Evolutionary conservation across 2,888 invertebrate species (phyloP).

Genomic region (Byasa hedistus): DNA sequence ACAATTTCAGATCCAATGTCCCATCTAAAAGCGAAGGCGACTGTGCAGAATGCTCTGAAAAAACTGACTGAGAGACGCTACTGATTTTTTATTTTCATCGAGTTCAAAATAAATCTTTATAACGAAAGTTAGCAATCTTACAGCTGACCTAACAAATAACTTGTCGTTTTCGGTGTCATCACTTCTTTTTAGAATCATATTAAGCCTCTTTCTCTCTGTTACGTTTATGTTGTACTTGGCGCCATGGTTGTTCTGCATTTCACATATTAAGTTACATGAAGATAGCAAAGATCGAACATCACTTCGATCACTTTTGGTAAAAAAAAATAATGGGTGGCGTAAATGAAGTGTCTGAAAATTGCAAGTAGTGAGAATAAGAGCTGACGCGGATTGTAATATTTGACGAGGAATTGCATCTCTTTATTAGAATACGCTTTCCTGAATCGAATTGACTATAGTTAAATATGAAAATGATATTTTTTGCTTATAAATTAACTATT

Average conservation of each 20-base stretch:
- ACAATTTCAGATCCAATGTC: slow-evolving; percentile 74
- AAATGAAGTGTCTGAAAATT: slow-evolving; percentile 27
- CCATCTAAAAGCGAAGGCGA: slow-evolving; percentile 78
- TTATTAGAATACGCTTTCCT: slow-evolving; percentile 15
- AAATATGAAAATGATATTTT: slow-evolving; percentile 26
- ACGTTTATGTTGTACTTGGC: slow-evolving; percentile 19
- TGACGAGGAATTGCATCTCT: slow-evolving; percentile 26
- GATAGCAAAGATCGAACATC: too few species aligned
- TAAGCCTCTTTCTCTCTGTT: slow-evolving; percentile 24
- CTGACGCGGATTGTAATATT: slow-evolving; percentile 17
- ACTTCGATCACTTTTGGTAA: not conserved
- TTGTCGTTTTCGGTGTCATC: slow-evolving; percentile 28
- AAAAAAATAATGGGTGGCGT: not conserved
- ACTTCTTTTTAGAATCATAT: slow-evolving; percentile 6
- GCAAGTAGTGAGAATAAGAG: slow-evolving; percentile 11
- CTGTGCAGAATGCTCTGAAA: slow-evolving; percentile 78
- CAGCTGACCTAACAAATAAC: slow-evolving; percentile 45
- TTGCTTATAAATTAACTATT: slow-evolving; percentile 33
- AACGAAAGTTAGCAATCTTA: slow-evolving; percentile 65
- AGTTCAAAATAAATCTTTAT: slow-evolving; percentile 48
- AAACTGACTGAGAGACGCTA: slow-evolving; percentile 77
- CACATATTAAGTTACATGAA: slow-evolving; percentile 1
- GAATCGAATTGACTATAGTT: slow-evolving; percentile 17
- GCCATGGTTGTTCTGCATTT: slow-evolving; percentile 18
- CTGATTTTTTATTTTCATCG: slow-evolving; percentile 44